These are phyloP conservation scores for Leucophora obtusa DNA, from an alignment of 2,888 invertebrate genomes.

Conservation along the genomic window DNA sequence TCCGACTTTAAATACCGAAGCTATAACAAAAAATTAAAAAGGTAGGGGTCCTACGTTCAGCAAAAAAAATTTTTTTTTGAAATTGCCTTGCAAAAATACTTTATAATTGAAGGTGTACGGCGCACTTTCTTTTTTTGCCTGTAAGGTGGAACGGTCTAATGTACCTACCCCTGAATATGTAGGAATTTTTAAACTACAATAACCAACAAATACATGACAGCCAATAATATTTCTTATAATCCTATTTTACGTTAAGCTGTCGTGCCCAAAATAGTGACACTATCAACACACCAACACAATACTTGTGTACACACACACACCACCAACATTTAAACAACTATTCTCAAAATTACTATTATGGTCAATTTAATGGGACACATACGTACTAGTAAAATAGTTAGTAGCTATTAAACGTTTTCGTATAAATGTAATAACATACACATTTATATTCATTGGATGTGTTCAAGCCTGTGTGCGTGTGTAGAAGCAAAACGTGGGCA, in stretches of 20 bases:
- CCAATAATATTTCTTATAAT: not conserved
- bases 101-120: too few relatives aligned
- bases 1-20: too few relatives aligned
- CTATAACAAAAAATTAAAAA: too few relatives aligned
- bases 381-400: not conserved
- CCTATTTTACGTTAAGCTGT: not conserved
- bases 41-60: too few relatives aligned
- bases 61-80: too few relatives aligned
- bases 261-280: not conserved
- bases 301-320: not conserved
- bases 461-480: too few relatives aligned
- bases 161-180: too few relatives aligned
- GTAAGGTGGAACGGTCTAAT: too few relatives aligned
- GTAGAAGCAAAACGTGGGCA: not conserved
- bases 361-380: constrained; percentile 22
- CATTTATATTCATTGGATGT: not conserved
- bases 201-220: not conserved
- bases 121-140: too few relatives aligned
- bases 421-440: not conserved
- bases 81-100: too few relatives aligned
- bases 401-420: constrained; percentile 1
- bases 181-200: not conserved
- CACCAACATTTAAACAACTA: not conserved
- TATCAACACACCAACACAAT: not conserved
- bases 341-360: constrained; percentile 14